These are phyloP conservation scores for Irena cyanogastra DNA, from an alignment of 2,113 vertebrate species.

Conservation along the genomic window DNA sequence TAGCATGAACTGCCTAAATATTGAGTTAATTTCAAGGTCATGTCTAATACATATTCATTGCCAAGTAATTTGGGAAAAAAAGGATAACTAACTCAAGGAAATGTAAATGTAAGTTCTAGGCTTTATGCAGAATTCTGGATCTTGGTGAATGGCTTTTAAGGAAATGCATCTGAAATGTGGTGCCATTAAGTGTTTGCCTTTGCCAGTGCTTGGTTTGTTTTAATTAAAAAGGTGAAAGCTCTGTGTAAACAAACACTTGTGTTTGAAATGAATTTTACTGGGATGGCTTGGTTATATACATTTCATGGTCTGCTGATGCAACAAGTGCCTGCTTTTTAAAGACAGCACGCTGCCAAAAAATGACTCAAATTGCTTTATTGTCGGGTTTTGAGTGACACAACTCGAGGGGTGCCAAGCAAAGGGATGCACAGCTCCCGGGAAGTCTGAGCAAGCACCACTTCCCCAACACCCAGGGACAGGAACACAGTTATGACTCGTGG, in stretches of 20 bases:
- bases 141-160: background rate
- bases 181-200: background rate
- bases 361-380: background rate
- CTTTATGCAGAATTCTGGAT: background rate
- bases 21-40: background rate
- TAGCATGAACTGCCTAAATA: background rate
- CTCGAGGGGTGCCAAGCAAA: background rate
- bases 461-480: background rate
- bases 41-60: background rate
- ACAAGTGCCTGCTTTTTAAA: background rate
- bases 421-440: background rate
- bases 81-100: background rate
- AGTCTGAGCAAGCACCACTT: background rate
- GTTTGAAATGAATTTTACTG: background rate
- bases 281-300: background rate
- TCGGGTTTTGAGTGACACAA: background rate
- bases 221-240: slow-evolving; percentile 18
- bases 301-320: background rate
- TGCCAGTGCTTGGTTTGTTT: background rate
- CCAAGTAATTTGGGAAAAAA: background rate
- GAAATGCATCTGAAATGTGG: background rate
- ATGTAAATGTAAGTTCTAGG: background rate
- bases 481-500: rapidly evolving
- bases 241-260: background rate
- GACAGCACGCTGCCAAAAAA: background rate